Evolutionary conservation across 2,888 invertebrate species (phyloP), one percentile per base, ranked within the genome.

Genomic region (Andrena flavipes): DNA sequence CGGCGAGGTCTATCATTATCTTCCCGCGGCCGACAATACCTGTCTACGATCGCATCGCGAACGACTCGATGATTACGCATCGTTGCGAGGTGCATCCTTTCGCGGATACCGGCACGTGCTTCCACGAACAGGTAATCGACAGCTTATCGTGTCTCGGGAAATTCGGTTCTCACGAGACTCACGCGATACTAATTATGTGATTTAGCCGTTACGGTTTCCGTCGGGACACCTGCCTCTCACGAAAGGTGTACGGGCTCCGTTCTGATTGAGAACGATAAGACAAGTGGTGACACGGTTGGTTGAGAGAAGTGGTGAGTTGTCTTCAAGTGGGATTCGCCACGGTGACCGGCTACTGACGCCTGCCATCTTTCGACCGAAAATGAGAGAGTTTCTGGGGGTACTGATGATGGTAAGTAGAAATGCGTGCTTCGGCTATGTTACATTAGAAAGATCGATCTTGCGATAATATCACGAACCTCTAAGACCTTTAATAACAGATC

Each of bases 131-230:
- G 56, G 35, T 35, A 69, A 73, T 73, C 76, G 42, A 42, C 42
- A 42, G 29, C 51, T 71, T 59, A 68, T 78, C 72, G 74, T 13
- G 59, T 68, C 51, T 20, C 33, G 35, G 70, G 59, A 23, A 65
- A 56, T 70, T 23, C 26, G 35, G 29, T 42, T 48, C 23, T 42
- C 60, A 10, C 20, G 26, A 10, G 7, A 29, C 51, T 56, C 62
- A 49, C 79, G 77, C 79, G 42, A 86, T 64, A 68, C 59, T 65
- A 88, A 86, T 88, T 87, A 88, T 85, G 82, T 83, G 87, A 88
- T 80, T 81, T 76, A 72, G 64, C 76, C 70, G 84, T 64, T 78
- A 64, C 67, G n/a, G 70, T 65, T 77, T 54, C 59, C 70, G 68
- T 54, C 73, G 59, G 75, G 65, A 69, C 71, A 82, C 68, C 80